These are phyloP conservation scores for Plodia interpunctella DNA, from an alignment of 1,140 invertebrate genomes.

Conservation along the genomic window DNA sequence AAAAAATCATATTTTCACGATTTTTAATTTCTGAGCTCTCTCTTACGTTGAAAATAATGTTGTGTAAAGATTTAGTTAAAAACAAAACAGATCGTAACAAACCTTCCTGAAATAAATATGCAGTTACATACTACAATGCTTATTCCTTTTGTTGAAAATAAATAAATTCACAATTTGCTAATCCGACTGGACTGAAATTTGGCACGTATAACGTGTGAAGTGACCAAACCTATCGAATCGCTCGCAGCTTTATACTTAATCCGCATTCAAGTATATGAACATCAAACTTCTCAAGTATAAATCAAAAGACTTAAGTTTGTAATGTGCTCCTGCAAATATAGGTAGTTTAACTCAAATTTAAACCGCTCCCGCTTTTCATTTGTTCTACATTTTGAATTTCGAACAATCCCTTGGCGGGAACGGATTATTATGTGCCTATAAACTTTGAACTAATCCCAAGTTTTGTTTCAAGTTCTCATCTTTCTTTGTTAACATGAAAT, in stretches of 20 bases:
- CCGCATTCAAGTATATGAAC: constrained; percentile 12
- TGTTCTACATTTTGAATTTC: not conserved
- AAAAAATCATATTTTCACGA: too few relatives aligned
- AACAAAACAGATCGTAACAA: too few relatives aligned
- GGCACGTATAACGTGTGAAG: too few relatives aligned
- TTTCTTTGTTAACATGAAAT: constrained; percentile 2
- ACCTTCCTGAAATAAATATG: too few relatives aligned
- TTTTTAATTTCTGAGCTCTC: too few relatives aligned
- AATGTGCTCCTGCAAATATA: constrained; percentile 16
- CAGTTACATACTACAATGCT: too few relatives aligned
- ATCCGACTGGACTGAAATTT: too few relatives aligned
- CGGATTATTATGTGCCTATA: constrained; percentile 7
- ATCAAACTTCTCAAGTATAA: constrained; percentile 19
- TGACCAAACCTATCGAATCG: not conserved
- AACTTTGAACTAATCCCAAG: constrained; percentile 3
- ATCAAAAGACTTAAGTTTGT: constrained; percentile 24
- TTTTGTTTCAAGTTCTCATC: constrained; percentile 7
- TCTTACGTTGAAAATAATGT: too few relatives aligned
- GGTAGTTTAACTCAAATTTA: constrained; percentile 8
- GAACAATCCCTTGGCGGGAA: constrained; percentile 2
- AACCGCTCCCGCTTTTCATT: constrained; percentile 2
- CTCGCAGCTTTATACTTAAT: not conserved
- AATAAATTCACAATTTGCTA: too few relatives aligned
- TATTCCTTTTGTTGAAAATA: too few relatives aligned
- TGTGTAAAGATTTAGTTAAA: too few relatives aligned